Evolutionary conservation across 2,797 vertebrate genomes (phyloP).

Genomic region (Gymnodraco acuticeps): DNA sequence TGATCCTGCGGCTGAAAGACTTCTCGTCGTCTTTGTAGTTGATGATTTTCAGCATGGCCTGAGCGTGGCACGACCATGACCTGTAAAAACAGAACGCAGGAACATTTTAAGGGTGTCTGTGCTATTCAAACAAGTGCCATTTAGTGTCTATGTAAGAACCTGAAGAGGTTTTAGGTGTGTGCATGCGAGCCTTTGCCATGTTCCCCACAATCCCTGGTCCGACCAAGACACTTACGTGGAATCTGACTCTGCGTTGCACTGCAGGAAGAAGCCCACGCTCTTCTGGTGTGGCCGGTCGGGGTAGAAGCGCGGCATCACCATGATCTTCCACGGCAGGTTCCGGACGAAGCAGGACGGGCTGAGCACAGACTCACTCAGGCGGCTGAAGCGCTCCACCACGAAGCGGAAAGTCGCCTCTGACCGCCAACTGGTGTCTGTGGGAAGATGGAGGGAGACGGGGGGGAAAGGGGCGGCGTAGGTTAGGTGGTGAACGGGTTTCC

Average conservation of each 20-base stretch:
- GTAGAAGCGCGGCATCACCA: slow-evolving; percentile 99
- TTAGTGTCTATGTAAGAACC: neutral
- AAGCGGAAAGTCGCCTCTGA: slow-evolving; percentile 99
- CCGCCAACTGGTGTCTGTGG: slow-evolving; percentile 96
- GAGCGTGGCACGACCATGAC: slow-evolving; percentile 99
- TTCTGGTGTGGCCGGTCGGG: slow-evolving; percentile 99
- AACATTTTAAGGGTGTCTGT: neutral
- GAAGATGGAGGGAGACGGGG: neutral
- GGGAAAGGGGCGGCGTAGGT: neutral
- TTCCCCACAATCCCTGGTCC: neutral
- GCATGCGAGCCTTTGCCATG: neutral
- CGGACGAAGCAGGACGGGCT: slow-evolving; percentile 99
- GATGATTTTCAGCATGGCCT: slow-evolving; percentile 99
- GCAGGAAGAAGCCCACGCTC: slow-evolving; percentile 99
- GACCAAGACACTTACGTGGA: slow-evolving; percentile 91
- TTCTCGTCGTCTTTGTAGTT: slow-evolving; percentile 99
- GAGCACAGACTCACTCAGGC: slow-evolving; percentile 97
- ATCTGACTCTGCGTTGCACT: slow-evolving; percentile 99
- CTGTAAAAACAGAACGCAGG: slow-evolving; percentile 76
- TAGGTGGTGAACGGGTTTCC: neutral
- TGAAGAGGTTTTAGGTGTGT: neutral
- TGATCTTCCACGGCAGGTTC: slow-evolving; percentile 99
- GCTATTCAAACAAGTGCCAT: too few species aligned
- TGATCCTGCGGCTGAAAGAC: slow-evolving; percentile 98
- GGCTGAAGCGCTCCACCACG: slow-evolving; percentile 97